Percentiles rank a stretch among this genome's conserved stretches.
Conservation (phyloP, 2,888 invertebrate genomes). For the Cistogaster globosa region DNA sequence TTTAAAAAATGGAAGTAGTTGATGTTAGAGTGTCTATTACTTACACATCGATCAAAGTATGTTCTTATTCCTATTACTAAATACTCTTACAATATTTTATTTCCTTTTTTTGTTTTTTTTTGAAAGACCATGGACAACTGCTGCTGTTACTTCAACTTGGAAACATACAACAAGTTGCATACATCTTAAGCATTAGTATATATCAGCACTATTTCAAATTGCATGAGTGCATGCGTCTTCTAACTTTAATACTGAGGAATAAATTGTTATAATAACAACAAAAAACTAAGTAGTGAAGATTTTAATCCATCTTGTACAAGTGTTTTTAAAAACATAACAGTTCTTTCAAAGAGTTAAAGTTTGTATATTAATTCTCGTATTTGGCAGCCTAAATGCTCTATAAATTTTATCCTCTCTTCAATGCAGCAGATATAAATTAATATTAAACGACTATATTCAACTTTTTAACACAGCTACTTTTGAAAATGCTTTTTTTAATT, state of each 20-base stretch:
- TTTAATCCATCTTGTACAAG: slow-evolving; percentile 25
- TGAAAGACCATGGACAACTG: slow-evolving; percentile 21
- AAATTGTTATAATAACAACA: slow-evolving; percentile 23
- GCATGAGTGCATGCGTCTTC: neutral
- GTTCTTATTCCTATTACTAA: slow-evolving; percentile 43
- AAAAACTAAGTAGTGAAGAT: slow-evolving; percentile 2
- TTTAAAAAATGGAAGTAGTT: slow-evolving; percentile 13
- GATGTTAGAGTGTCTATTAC: slow-evolving; percentile 43
- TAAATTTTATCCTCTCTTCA: too few relatives aligned
- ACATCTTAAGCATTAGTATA: slow-evolving; percentile 48
- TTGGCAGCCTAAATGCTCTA: too few relatives aligned
- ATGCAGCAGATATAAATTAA: too few relatives aligned
- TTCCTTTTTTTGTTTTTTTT: too few relatives aligned
- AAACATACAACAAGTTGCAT: slow-evolving; percentile 42
- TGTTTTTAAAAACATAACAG: neutral
- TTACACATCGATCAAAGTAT: slow-evolving; percentile 56
- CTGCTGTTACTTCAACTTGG: slow-evolving; percentile 22
- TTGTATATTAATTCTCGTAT: too few relatives aligned
- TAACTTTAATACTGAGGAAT: slow-evolving; percentile 13
- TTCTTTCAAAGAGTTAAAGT: neutral
- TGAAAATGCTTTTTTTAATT: too few relatives aligned
- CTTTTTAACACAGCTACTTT: too few relatives aligned
- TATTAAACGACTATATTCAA: too few relatives aligned
- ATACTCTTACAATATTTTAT: slow-evolving; percentile 17
- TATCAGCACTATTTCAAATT: slow-evolving; percentile 22